Evolutionary conservation across 1,140 invertebrate genomes (phyloP).

Genomic region (Paracyclopina nana): DNA sequence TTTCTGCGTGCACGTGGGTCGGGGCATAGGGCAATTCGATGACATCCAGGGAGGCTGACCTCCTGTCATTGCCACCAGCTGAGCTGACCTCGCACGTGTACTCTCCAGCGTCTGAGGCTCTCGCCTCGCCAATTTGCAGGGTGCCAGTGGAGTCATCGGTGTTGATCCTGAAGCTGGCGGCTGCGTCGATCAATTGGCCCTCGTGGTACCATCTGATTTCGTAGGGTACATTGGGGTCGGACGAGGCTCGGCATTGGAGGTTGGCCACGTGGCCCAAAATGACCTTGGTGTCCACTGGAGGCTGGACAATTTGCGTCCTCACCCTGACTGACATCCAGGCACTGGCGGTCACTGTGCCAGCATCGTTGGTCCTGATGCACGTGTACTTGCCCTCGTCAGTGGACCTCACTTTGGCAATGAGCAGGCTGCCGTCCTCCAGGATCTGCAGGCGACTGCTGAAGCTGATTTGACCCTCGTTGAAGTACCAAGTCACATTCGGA

Average conservation of each 20-base stretch:
- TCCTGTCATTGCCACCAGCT: slow-evolving; percentile 66
- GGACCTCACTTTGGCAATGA: slow-evolving; percentile 60
- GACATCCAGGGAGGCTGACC: slow-evolving; percentile 57
- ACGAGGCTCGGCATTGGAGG: slow-evolving; percentile 78
- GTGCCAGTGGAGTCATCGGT: slow-evolving; percentile 28
- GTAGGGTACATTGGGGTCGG: slow-evolving; percentile 70
- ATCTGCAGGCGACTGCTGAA: slow-evolving; percentile 38
- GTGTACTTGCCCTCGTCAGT: slow-evolving; percentile 68
- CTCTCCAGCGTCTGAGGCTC: slow-evolving; percentile 30
- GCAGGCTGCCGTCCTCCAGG: slow-evolving; percentile 56
- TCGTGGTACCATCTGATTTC: slow-evolving; percentile 78
- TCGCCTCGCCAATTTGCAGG: slow-evolving; percentile 28
- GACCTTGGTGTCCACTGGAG: slow-evolving; percentile 62
- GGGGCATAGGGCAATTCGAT: slow-evolving; percentile 86
- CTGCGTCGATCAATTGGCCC: slow-evolving; percentile 25
- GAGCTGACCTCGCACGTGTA: slow-evolving; percentile 29
- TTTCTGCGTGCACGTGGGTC: slow-evolving; percentile 52
- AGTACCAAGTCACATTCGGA: slow-evolving; percentile 77
- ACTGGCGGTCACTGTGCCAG: slow-evolving; percentile 56
- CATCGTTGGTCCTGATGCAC: slow-evolving; percentile 67
- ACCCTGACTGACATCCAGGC: slow-evolving; percentile 61
- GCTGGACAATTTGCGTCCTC: slow-evolving; percentile 72
- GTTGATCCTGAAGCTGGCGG: slow-evolving; percentile 21
- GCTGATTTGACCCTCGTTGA: slow-evolving; percentile 35
- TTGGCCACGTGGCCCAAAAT: slow-evolving; percentile 71